Evolutionary conservation across 1,140 invertebrate genomes (phyloP).

Genomic region (Lepidurus apus): DNA sequence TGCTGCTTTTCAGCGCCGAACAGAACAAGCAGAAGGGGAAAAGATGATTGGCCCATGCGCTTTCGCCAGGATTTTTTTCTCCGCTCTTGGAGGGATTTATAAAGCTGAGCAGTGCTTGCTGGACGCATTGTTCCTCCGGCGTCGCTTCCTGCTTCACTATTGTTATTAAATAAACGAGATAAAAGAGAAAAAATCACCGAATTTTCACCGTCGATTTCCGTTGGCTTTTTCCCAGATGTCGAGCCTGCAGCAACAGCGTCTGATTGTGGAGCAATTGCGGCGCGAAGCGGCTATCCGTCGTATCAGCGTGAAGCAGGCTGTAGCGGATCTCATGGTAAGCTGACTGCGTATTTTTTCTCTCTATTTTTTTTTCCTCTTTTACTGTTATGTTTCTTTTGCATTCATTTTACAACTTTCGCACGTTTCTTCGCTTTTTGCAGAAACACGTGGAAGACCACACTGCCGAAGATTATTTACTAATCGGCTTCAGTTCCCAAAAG

Average conservation of each 20-base stretch:
- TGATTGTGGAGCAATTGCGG: constrained; percentile 86
- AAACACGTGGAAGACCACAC: constrained; percentile 88
- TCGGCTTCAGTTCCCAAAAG: constrained; percentile 91
- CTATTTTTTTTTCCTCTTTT: not conserved
- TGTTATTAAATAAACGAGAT: too few species aligned
- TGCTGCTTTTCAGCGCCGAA: too few species aligned
- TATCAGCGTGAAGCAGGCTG: constrained; percentile 78
- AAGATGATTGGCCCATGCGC: too few species aligned
- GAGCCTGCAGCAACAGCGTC: constrained; percentile 82
- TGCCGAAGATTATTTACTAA: constrained; percentile 89
- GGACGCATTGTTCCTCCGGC: too few species aligned
- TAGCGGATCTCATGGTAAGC: constrained; percentile 75
- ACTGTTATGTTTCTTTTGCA: not conserved
- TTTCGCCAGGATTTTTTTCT: too few species aligned
- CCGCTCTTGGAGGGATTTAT: too few species aligned
- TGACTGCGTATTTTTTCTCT: constrained; percentile 1
- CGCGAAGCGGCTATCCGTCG: constrained; percentile 84
- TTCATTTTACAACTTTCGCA: constrained; percentile 33
- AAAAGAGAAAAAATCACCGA: too few species aligned
- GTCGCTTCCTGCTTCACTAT: too few species aligned
- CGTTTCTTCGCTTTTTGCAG: constrained; percentile 37
- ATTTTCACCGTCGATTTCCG: not conserved
- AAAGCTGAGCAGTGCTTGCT: too few species aligned
- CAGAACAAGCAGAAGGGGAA: too few species aligned
- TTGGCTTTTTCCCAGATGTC: constrained; percentile 53